Evolutionary conservation across 2,888 invertebrate species (phyloP).

Genomic region (Epirrhoe alternata): DNA sequence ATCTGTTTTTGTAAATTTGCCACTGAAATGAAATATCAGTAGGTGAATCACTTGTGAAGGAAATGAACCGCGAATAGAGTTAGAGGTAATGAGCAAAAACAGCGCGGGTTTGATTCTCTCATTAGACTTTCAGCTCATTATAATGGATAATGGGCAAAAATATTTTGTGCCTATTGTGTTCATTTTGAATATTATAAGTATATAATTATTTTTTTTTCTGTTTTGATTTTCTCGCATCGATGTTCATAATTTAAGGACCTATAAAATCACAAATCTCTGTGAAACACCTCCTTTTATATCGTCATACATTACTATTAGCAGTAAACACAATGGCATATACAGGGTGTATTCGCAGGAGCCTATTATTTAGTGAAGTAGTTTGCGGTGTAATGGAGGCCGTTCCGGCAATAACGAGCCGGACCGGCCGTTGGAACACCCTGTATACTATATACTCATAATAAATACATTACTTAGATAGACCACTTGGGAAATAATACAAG

Average conservation of each 20-base stretch:
- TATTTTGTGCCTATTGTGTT: background rate
- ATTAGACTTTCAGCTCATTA: conserved; percentile 34
- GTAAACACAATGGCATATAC: conserved; percentile 38
- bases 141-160: background rate
- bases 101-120: conserved; percentile 36
- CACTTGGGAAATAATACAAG: conserved; percentile 36
- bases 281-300: conserved; percentile 35
- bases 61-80: conserved; percentile 34
- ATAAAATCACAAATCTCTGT: conserved; percentile 2
- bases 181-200: background rate
- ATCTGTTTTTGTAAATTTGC: background rate
- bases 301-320: conserved; percentile 41
- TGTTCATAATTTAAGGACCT: background rate
- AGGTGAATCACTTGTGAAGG: conserved; percentile 22
- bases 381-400: conserved; percentile 55
- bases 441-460: conserved; percentile 40
- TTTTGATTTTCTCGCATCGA: too few relatives aligned
- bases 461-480: conserved; percentile 44
- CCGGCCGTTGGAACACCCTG: conserved; percentile 37
- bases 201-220: too few relatives aligned
- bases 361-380: conserved; percentile 63
- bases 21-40: conserved; percentile 24
- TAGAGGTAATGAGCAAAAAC: conserved; percentile 39
- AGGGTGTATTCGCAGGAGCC: conserved; percentile 43
- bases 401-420: conserved; percentile 52